These are phyloP conservation scores for Leptoteleia sp. DNA, from an alignment of 1,140 invertebrate species.

Conservation along the genomic window DNA sequence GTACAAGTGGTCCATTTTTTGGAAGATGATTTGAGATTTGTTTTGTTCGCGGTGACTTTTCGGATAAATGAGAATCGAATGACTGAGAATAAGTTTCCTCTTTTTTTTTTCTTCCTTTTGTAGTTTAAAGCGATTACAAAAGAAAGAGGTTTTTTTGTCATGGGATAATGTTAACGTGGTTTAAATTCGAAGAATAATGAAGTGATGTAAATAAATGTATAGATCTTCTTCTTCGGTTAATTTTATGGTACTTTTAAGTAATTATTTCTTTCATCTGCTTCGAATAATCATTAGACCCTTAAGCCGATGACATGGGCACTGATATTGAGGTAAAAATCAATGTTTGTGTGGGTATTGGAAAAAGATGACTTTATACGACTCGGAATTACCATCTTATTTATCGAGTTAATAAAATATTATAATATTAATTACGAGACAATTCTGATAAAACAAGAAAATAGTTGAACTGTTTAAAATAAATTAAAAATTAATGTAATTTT, in stretches of 20 bases:
- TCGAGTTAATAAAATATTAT: too few species aligned
- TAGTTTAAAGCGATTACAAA: conserved; percentile 3
- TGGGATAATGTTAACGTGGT: conserved; percentile 9
- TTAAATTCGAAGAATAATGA: conserved; percentile 37
- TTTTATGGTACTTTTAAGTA: conserved; percentile 44
- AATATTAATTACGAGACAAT: too few species aligned
- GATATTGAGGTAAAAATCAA: too few species aligned
- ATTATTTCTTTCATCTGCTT: conserved; percentile 51
- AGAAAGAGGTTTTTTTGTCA: conserved; percentile 19
- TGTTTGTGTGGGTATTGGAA: too few species aligned
- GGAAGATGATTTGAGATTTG: conserved; percentile 37
- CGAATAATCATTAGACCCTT: conserved; percentile 9
- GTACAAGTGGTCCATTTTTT: conserved; percentile 12
- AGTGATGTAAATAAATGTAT: conserved; percentile 35
- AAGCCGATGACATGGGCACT: too few species aligned
- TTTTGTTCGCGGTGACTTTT: conserved; percentile 29
- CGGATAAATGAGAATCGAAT: conserved; percentile 33
- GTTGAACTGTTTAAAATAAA: too few species aligned
- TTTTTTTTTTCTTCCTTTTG: conserved; percentile 20
- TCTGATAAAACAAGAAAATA: too few species aligned
- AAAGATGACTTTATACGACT: too few species aligned
- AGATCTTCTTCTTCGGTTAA: conserved; percentile 32
- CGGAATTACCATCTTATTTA: too few species aligned
- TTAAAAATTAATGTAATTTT: too few species aligned
- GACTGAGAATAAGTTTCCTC: conserved; percentile 28